These are phyloP conservation scores for Diaprepes abbreviatus DNA, from an alignment of 2,888 invertebrate genomes.

Conservation along the genomic window DNA sequence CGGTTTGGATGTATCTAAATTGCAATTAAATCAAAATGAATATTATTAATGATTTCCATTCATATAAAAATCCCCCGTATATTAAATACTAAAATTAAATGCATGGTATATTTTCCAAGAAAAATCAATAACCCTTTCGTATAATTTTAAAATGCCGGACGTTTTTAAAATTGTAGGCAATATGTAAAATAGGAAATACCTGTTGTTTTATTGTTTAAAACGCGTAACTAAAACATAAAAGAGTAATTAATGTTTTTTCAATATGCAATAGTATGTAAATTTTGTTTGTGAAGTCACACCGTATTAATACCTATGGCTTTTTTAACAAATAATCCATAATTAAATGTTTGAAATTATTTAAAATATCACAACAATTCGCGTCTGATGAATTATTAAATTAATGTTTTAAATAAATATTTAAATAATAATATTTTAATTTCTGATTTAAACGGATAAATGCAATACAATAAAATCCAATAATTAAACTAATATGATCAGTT, in stretches of 20 bases:
- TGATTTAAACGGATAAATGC: too few relatives aligned
- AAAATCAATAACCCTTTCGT: conserved; percentile 3
- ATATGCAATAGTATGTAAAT: conserved; percentile 22
- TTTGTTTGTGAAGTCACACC: not conserved
- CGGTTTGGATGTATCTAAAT: too few relatives aligned
- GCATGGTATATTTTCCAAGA: not conserved
- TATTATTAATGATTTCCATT: too few relatives aligned
- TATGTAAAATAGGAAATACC: conserved; percentile 13
- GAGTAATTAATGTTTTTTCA: conserved; percentile 8
- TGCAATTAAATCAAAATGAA: too few relatives aligned
- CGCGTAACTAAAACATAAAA: conserved; percentile 21
- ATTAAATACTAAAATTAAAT: too few relatives aligned
- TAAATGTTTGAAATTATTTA: conserved; percentile 1
- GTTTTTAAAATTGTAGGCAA: conserved; percentile 4
- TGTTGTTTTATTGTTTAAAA: conserved; percentile 5
- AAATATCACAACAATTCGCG: too few relatives aligned
- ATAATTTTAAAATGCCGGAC: conserved; percentile 20
- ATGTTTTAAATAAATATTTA: too few relatives aligned
- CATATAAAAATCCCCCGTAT: too few relatives aligned
- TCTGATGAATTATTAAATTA: too few relatives aligned
- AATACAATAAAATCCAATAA: too few relatives aligned
- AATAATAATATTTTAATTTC: too few relatives aligned
- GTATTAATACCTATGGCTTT: not conserved
- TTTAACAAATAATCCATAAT: not conserved
- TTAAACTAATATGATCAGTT: too few relatives aligned